Percentiles rank a stretch among this genome's conserved stretches.
Conservation (phyloP, 2,888 invertebrate species). For the Limnephilus auricula region DNA sequence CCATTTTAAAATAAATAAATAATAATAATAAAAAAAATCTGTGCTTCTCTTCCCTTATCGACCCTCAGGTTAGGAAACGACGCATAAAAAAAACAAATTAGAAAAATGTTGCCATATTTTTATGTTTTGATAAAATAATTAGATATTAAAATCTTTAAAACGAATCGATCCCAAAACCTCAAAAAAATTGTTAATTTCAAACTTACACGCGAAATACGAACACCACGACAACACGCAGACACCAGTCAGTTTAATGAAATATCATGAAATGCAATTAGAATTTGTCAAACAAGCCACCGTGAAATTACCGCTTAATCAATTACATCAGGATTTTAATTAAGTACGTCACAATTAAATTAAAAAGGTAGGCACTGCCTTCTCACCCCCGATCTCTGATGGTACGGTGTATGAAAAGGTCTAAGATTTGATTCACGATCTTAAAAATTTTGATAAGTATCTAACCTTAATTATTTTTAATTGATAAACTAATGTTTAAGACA, state of each 20-base stretch:
- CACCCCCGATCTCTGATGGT: not conserved
- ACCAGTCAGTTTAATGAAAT: not conserved
- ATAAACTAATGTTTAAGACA: too few species aligned
- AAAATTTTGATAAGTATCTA: not conserved
- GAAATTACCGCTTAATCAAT: not conserved
- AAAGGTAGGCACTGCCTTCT: not conserved
- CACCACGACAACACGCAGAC: not conserved
- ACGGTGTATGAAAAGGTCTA: not conserved
- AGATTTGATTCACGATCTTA: too few species aligned
- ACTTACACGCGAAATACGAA: not conserved
- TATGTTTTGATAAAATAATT: too few species aligned
- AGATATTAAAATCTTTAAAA: not conserved
- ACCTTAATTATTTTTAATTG: too few species aligned
- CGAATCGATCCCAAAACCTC: not conserved
- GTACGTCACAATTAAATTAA: not conserved
- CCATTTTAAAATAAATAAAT: too few species aligned
- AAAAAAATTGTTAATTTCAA: not conserved
- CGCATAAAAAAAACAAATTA: too few species aligned
- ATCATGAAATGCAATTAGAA: not conserved
- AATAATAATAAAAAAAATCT: too few species aligned
- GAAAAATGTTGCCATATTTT: too few species aligned
- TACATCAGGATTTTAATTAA: not conserved
- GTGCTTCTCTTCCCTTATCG: too few species aligned
- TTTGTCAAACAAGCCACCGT: conserved; percentile 2
- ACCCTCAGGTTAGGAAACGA: too few species aligned